A percentile compares a stretch with the other conserved stretches of the same genome.
Conservation (phyloP, 2,113 vertebrate genomes). For the Isurus oxyrinchus region DNA sequence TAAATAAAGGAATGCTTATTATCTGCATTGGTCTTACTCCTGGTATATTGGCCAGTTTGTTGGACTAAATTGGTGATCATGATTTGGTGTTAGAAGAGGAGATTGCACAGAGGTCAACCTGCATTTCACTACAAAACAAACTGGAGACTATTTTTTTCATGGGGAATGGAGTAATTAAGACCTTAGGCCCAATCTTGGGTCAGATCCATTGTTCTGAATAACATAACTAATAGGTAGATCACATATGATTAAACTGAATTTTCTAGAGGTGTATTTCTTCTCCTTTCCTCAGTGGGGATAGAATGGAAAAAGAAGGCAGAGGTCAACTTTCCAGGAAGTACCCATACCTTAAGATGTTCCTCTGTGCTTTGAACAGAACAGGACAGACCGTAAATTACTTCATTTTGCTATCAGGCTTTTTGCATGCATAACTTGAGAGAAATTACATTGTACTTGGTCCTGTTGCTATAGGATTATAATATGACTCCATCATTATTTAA, state of each 20-base stretch:
- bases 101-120: neutral
- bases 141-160: neutral
- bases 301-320: neutral
- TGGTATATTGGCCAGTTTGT: neutral
- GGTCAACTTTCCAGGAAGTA: neutral
- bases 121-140: neutral
- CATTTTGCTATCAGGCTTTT: neutral
- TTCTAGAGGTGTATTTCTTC: neutral
- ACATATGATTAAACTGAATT: neutral
- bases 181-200: neutral
- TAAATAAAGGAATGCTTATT: neutral
- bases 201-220: neutral
- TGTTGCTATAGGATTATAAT: no score
- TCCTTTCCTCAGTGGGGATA: neutral
- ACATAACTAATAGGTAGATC: neutral
- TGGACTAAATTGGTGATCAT: neutral
- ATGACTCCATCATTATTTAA: neutral
- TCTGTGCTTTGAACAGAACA: no score
- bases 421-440: neutral
- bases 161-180: neutral
- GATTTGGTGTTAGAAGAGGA: neutral
- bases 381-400: neutral
- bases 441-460: neutral
- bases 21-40: neutral
- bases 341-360: neutral